Evolutionary conservation across 2,113 vertebrate genomes (phyloP), one percentile per base, ranked within the genome.

Genomic region (Paramisgurnus dabryanus): DNA sequence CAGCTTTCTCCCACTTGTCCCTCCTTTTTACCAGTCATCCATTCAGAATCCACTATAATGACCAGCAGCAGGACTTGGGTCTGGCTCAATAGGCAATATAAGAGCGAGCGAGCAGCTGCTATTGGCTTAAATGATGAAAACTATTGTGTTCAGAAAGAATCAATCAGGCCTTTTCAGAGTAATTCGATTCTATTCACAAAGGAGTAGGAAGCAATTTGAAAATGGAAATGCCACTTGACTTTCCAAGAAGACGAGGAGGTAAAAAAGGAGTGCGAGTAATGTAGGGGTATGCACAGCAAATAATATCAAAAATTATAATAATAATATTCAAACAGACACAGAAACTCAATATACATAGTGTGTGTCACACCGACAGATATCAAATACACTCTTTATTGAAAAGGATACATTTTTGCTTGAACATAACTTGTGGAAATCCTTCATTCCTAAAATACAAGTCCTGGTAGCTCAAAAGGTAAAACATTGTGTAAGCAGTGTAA

Each of bases 191-290:
- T 88, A 91, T 91, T 91, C 91, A 93, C 91, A 91, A 92, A 91
- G 89, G 89, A 85, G 79, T 74, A 82, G 90, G 89, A 91, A 91
- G 89, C 90, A 91, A 90, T 91, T 91, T 92, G 85, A 91, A 93
- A 92, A 92, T 92, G 90, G 90, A 93, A 92, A 92, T 91, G 88
- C 89, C 87, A 90, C 90, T 93, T 90, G 89, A 91, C 88, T 91
- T 89, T 80, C 84, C 89, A 86, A 85, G 82, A 87, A 86, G 75
- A 76, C 78, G 82, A 39, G 53, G 64, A 79, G 76, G 66, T 49
- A 74, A 63, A 78, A 66, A 50, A 72, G 50, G 27, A 73, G 78
- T 79, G 67, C 39, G 15, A 60, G 68, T 75, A 66, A 75, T 85
- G 60, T 79, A 84, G 64, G 71, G 76, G 82, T 66, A 78, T 67